Conservation (phyloP, 2,888 invertebrate genomes). For the Agrochola circellaris region DNA sequence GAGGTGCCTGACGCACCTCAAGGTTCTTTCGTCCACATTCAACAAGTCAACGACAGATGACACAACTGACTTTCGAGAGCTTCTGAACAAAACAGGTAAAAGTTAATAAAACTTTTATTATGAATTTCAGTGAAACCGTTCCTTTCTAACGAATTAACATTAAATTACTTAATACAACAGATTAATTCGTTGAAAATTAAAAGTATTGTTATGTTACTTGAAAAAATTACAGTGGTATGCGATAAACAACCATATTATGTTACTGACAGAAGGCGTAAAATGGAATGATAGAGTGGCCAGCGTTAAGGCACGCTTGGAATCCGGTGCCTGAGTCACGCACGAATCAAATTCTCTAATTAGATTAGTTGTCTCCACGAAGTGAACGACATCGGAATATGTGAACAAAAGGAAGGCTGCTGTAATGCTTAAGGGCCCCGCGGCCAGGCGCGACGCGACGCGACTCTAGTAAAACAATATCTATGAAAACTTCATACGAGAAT, state of each 20-base stretch:
- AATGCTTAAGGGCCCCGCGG: not conserved
- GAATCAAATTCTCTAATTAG: constrained; percentile 61
- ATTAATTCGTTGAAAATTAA: constrained; percentile 15
- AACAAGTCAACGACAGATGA: constrained; percentile 38
- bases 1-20: not conserved
- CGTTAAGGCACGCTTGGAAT: constrained; percentile 23
- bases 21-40: not conserved
- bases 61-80: not conserved
- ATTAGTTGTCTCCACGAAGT: constrained; percentile 35
- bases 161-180: constrained; percentile 2
- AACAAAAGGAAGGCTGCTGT: not conserved
- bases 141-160: constrained; percentile 34
- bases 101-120: not conserved
- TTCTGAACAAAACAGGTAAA: constrained; percentile 7
- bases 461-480: too few species aligned
- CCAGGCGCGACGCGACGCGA: too few species aligned
- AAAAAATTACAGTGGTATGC: not conserved
- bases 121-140: constrained; percentile 7
- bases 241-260: not conserved
- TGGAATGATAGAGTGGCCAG: not conserved
- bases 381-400: constrained; percentile 1
- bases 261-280: constrained; percentile 2
- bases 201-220: constrained; percentile 1
- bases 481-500: too few species aligned
- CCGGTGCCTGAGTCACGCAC: constrained; percentile 44